phyloP scores from a whole-genome alignment of 2,797 vertebrate genomes.

The Neostethus bicornis region DNA sequence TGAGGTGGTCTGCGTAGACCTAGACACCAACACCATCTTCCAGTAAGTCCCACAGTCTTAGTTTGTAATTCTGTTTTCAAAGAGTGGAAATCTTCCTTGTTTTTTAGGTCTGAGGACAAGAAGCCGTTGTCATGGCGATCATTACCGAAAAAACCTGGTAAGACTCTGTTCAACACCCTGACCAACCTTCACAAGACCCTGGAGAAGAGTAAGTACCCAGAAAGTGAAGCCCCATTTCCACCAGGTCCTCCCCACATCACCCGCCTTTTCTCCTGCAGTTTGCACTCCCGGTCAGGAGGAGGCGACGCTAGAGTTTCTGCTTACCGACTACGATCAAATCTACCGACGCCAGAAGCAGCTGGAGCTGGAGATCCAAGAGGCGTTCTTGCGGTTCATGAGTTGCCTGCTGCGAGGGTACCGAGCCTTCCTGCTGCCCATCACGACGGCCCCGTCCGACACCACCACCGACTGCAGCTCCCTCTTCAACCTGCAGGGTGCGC shows the following conservation, averaged over 20 bases:
- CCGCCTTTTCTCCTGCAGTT: constrained; percentile 69
- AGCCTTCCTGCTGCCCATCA: constrained; percentile 89
- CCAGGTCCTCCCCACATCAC: constrained; percentile 69
- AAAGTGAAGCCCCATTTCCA: not conserved
- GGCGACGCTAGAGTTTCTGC: constrained; percentile 88
- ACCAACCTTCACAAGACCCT: constrained; percentile 86
- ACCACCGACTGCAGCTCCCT: constrained; percentile 89
- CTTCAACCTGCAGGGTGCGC: constrained; percentile 89
- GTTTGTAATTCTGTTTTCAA: too few species aligned
- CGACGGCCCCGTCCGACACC: constrained; percentile 84
- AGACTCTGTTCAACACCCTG: constrained; percentile 86
- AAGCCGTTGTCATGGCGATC: constrained; percentile 86
- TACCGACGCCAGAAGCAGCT: constrained; percentile 89
- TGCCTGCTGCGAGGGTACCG: constrained; percentile 88
- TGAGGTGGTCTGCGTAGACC: constrained; percentile 91
- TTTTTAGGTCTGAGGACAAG: constrained; percentile 88
- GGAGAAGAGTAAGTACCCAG: constrained; percentile 87
- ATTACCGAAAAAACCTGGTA: constrained; percentile 87
- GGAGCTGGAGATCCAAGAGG: constrained; percentile 91
- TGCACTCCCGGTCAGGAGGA: constrained; percentile 89
- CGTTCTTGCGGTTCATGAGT: constrained; percentile 94
- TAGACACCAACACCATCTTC: constrained; percentile 96
- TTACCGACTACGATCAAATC: constrained; percentile 90
- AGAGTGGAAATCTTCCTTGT: not conserved
- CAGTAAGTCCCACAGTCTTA: constrained; percentile 80